Evolutionary conservation across 2,797 vertebrate species (phyloP), one percentile per base, ranked within the genome.

Genomic region (Manis crassicaudata): DNA sequence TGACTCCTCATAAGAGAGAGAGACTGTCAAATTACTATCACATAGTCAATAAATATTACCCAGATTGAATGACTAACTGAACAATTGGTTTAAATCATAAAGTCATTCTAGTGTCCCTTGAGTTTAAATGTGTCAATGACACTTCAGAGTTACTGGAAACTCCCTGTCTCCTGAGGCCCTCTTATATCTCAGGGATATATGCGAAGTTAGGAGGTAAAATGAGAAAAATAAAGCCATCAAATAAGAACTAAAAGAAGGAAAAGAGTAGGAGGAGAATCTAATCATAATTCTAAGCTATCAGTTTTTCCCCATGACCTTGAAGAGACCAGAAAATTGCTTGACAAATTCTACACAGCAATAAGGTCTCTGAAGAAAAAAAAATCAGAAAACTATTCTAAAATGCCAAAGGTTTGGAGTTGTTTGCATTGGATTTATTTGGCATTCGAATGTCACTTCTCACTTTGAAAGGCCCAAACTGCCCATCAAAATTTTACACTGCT

Each of bases 261-360:
- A 90, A 54, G 32, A 68, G 40, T 37, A 62, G 63, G 40, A 56
- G 52, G 68, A 85, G 17, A 76, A 73, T 90, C 67, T 93, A 84
- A 96, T 95, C 87, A 86, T 75, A 92, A 92, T 90, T 97, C 94
- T 50, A 84, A 92, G 65, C 82, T 60, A 96, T 94, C 63, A 35
- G 5, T 84, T 92, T 40, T 96, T 92, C 16, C 21, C 62, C 50
- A 40, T 46, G 65, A 97, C 84, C 92, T 92, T 94, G 86, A 93
- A 86, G 62, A 96, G 35, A 75, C 75, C 56, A 81, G 82, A 89
- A 87, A 96, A 91, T 82, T 52, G 58, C 62, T 92, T 50, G 27
- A 37, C 83, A 87, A 54, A n/a, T 46, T 73, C 87, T 92, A 32
- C 76, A 60, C 80, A 85, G 76, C 93, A 93, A 81, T 65, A 83